A percentile compares a stretch with the other conserved stretches of the same genome.
Conservation (phyloP, 2,797 vertebrate genomes). For the Buphagus erythrorhynchus region DNA sequence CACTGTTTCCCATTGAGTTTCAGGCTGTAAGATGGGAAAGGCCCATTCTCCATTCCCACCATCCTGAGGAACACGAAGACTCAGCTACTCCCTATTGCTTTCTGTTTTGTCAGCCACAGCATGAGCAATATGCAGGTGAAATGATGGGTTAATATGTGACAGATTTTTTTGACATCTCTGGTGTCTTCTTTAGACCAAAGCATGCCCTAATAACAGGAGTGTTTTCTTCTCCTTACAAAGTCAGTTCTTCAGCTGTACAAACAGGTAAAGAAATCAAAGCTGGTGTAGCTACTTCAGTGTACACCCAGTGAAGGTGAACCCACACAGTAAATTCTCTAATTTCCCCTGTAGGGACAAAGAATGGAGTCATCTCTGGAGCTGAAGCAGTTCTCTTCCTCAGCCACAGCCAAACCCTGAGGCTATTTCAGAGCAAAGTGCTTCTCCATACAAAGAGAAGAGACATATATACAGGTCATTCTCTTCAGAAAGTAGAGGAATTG, state of each 20-base stretch:
- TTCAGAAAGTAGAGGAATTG: background rate
- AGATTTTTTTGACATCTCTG: background rate
- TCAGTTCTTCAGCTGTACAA: background rate
- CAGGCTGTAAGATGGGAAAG: background rate
- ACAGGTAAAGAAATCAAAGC: background rate
- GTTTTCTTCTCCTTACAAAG: background rate
- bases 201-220: background rate
- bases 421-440: constrained; percentile 1
- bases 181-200: background rate
- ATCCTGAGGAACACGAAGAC: background rate
- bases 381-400: background rate
- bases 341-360: background rate
- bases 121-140: background rate
- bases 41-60: background rate
- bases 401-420: background rate
- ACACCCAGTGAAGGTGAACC: background rate
- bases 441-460: constrained; percentile 3
- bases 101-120: background rate
- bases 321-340: background rate
- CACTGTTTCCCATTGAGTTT: background rate
- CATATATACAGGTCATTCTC: background rate
- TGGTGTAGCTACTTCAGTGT: background rate
- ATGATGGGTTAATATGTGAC: background rate
- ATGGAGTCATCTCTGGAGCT: background rate
- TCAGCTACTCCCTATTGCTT: background rate